phyloP scores from a whole-genome alignment of 2,888 invertebrate genomes.

The Marasmarcha lunaedactyla region DNA sequence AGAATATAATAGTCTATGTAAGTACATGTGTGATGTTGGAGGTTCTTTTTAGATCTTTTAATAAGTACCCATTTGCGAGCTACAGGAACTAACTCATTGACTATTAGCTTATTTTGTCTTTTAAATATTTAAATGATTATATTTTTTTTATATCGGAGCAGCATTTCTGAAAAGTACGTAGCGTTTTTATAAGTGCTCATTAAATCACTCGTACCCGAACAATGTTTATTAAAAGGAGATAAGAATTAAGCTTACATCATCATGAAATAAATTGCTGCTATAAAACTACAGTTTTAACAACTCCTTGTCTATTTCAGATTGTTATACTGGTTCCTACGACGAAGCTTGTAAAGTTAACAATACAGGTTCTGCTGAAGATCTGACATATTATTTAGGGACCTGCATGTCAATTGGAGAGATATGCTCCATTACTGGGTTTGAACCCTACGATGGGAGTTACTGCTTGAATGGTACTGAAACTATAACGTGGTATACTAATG shows the following conservation, averaged over 20 bases:
- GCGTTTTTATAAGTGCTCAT: too few relatives aligned
- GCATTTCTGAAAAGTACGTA: too few relatives aligned
- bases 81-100: too few relatives aligned
- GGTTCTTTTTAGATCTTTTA: constrained; percentile 5
- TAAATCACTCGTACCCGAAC: too few relatives aligned
- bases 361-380: constrained; percentile 29
- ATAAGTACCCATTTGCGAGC: constrained; percentile 11
- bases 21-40: constrained; percentile 43
- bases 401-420: constrained; percentile 64
- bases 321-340: constrained; percentile 76
- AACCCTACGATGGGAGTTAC: constrained; percentile 45
- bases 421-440: constrained; percentile 46
- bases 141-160: too few relatives aligned
- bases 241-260: too few relatives aligned
- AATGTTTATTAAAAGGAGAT: too few relatives aligned
- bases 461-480: constrained; percentile 44
- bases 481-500: constrained; percentile 60
- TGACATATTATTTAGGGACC: constrained; percentile 62
- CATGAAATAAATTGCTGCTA: too few relatives aligned
- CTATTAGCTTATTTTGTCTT: too few relatives aligned
- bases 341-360: constrained; percentile 52
- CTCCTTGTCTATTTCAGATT: constrained; percentile 60
- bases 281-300: too few relatives aligned
- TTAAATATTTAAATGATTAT: too few relatives aligned
- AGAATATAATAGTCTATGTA: constrained; percentile 69